phyloP scores from a whole-genome alignment of 2,888 invertebrate genomes.

The Athalia rosae region DNA sequence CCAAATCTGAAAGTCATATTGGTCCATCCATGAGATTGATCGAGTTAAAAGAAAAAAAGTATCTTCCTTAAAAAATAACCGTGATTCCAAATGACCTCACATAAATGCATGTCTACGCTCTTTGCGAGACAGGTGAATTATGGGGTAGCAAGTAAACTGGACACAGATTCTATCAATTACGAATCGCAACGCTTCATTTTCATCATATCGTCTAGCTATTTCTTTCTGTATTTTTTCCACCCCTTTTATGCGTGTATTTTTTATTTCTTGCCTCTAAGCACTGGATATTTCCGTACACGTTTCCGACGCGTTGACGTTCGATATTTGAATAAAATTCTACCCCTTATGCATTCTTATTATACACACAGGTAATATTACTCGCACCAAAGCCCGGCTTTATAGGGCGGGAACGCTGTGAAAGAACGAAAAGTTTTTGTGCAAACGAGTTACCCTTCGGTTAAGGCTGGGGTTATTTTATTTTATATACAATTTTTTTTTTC shows the following conservation, averaged over 20 bases:
- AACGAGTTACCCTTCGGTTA: constrained; percentile 29
- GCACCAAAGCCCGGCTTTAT: not conserved
- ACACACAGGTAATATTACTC: constrained; percentile 19
- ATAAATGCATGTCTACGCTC: too few species aligned
- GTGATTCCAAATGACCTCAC: too few species aligned
- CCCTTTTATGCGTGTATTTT: not conserved
- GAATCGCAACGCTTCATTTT: too few species aligned
- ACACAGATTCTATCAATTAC: too few species aligned
- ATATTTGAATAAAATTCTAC: constrained; percentile 29
- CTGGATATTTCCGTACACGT: not conserved
- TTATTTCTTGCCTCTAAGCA: not conserved
- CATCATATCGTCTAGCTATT: not conserved
- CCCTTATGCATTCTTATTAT: constrained; percentile 23
- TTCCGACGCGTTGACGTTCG: constrained; percentile 12
- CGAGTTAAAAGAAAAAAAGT: too few species aligned
- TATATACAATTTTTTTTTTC: too few species aligned
- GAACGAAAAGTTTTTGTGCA: constrained; percentile 4
- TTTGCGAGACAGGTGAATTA: too few species aligned
- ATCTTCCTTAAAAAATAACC: too few species aligned
- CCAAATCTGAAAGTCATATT: too few species aligned
- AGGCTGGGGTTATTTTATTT: not conserved
- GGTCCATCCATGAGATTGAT: too few species aligned
- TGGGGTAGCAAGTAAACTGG: too few species aligned
- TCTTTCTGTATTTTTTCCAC: not conserved
- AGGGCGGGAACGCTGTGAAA: not conserved